phyloP scores from a whole-genome alignment of 2,888 invertebrate species.

The Drosophila helvetica region DNA sequence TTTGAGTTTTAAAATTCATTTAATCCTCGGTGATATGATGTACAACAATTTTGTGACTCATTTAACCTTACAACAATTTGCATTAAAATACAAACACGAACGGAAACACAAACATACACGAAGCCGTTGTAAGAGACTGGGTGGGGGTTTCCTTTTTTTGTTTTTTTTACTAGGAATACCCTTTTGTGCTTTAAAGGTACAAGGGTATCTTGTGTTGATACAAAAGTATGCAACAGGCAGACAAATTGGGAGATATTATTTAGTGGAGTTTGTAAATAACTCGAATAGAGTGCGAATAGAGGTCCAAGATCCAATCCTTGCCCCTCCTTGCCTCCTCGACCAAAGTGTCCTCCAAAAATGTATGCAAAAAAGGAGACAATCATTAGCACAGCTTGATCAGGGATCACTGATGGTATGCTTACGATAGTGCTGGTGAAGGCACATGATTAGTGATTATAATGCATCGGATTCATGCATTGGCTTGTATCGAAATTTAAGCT shows the following conservation, averaged over 20 bases:
- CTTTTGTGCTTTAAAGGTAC: not conserved
- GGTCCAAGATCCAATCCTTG: too few species aligned
- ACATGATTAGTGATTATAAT: too few species aligned
- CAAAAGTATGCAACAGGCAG: not conserved
- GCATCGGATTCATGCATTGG: too few species aligned
- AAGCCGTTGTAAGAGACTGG: conserved; percentile 1
- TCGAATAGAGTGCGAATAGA: too few species aligned
- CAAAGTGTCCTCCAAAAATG: too few species aligned
- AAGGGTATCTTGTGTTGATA: not conserved
- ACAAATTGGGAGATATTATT: not conserved
- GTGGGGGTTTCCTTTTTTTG: not conserved
- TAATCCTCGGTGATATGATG: conserved; percentile 43
- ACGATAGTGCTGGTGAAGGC: too few species aligned
- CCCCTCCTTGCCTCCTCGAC: too few species aligned
- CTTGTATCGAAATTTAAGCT: too few species aligned
- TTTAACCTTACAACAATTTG: conserved; percentile 67
- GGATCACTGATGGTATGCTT: too few species aligned
- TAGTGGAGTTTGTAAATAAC: too few species aligned
- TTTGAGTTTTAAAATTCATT: conserved; percentile 58
- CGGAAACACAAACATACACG: conserved; percentile 29
- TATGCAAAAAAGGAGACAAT: too few species aligned
- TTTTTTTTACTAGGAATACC: not conserved
- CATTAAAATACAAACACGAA: conserved; percentile 44
- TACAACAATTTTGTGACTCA: conserved; percentile 71
- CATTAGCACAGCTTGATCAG: too few species aligned